Conservation (phyloP, 2,797 vertebrate genomes). For the Dryobates pubescens region DNA sequence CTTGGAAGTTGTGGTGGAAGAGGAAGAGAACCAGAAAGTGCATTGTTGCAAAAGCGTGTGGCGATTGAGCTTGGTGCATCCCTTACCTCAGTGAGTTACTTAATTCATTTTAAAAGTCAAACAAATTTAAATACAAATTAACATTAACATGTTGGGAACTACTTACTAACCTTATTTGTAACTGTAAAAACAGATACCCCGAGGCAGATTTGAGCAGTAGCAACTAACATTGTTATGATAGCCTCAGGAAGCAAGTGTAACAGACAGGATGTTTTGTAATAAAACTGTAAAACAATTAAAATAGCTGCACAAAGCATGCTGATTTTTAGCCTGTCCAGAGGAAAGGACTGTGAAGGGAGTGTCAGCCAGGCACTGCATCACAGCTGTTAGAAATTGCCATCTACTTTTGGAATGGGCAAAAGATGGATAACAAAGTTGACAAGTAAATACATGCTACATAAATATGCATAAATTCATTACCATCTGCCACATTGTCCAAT, state of each 20-base stretch:
- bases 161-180: constrained; percentile 76
- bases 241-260: constrained; percentile 76
- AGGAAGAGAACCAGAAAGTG: constrained; percentile 43
- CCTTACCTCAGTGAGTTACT: constrained; percentile 64
- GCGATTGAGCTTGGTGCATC: constrained; percentile 20
- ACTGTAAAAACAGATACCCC: constrained; percentile 78
- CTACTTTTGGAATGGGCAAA: constrained; percentile 66
- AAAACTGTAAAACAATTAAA: constrained; percentile 82
- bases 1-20: constrained; percentile 48
- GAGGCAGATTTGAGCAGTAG: constrained; percentile 69
- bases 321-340: constrained; percentile 61
- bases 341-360: constrained; percentile 52
- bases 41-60: not conserved
- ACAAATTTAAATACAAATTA: constrained; percentile 79
- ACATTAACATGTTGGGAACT: constrained; percentile 76
- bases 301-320: constrained; percentile 74
- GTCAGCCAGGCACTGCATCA: constrained; percentile 57
- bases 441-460: constrained; percentile 77
- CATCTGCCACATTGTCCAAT: constrained; percentile 76
- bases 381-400: constrained; percentile 70
- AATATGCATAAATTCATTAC: constrained; percentile 79
- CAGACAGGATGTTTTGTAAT: constrained; percentile 80
- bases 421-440: constrained; percentile 75
- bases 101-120: constrained; percentile 76
- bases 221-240: constrained; percentile 76